phyloP scores from a whole-genome alignment of 2,888 invertebrate species.

The Automeris io region DNA sequence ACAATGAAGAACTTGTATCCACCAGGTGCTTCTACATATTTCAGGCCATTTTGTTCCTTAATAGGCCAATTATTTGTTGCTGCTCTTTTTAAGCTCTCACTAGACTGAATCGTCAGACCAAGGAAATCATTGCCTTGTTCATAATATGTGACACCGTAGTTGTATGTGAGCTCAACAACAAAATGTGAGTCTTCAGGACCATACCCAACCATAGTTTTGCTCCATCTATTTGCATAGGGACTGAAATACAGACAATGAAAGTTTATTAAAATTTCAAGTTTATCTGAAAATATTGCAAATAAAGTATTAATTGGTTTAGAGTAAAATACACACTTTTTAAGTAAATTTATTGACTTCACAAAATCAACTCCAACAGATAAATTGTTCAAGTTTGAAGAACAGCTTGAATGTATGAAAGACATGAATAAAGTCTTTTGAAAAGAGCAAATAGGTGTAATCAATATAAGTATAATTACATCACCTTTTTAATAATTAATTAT shows the following conservation, averaged over 20 bases:
- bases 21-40: conserved; percentile 89
- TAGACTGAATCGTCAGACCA: conserved; percentile 89
- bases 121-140: conserved; percentile 94
- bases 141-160: conserved; percentile 94
- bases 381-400: too few species aligned
- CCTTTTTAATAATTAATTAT: background rate
- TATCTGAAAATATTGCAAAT: too few species aligned
- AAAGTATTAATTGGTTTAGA: too few species aligned
- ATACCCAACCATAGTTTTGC: conserved; percentile 99
- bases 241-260: conserved; percentile 63
- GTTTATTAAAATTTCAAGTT: conserved; percentile 1
- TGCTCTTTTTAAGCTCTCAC: conserved; percentile 85
- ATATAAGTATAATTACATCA: too few species aligned
- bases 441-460: too few species aligned
- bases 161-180: conserved; percentile 97
- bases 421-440: too few species aligned
- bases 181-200: conserved; percentile 96
- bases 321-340: too few species aligned
- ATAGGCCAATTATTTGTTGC: conserved; percentile 84
- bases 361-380: too few species aligned
- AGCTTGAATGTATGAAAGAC: too few species aligned
- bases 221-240: conserved; percentile 98
- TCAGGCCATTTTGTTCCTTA: conserved; percentile 76
- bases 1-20: conserved; percentile 92
- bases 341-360: too few species aligned